A percentile compares a stretch with the other conserved stretches of the same genome.
Conservation (phyloP, 2,888 invertebrate species). For the Lamellibrachia satsuma region DNA sequence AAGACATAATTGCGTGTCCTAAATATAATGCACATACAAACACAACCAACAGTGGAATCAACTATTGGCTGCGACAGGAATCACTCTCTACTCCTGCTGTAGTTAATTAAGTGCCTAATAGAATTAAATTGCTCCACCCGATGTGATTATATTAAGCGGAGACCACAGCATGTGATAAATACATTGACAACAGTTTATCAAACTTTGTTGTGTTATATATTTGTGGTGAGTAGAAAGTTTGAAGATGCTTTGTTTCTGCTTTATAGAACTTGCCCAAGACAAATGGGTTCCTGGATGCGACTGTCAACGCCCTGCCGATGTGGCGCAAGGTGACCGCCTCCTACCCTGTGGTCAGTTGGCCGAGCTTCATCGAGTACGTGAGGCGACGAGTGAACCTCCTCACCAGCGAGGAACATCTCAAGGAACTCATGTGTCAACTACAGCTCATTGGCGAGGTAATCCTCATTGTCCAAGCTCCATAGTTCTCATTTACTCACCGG, state of each 20-base stretch:
- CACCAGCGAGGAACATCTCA: slow-evolving; percentile 74
- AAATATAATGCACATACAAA: too few species aligned
- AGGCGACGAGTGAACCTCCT: slow-evolving; percentile 74
- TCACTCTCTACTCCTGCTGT: too few species aligned
- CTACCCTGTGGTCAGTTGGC: slow-evolving; percentile 74
- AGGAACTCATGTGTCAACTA: slow-evolving; percentile 73
- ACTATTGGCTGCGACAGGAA: too few species aligned
- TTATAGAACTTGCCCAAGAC: slow-evolving; percentile 68
- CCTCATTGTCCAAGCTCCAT: not conserved
- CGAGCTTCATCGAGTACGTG: slow-evolving; percentile 71
- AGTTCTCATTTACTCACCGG: not conserved
- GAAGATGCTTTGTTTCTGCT: not conserved
- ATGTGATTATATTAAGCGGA: too few species aligned
- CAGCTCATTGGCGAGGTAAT: slow-evolving; percentile 75
- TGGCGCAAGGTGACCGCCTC: slow-evolving; percentile 70
- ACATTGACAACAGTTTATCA: not conserved
- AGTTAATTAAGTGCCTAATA: too few species aligned
- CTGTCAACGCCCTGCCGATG: slow-evolving; percentile 67
- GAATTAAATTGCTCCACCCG: too few species aligned
- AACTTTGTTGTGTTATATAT: not conserved
- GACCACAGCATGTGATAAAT: not conserved
- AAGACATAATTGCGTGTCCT: too few species aligned
- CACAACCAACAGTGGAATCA: too few species aligned
- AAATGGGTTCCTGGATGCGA: slow-evolving; percentile 73
- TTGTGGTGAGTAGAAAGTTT: not conserved